Conservation (phyloP, 2,888 invertebrate species). For the Chloroclystis v-ata region DNA sequence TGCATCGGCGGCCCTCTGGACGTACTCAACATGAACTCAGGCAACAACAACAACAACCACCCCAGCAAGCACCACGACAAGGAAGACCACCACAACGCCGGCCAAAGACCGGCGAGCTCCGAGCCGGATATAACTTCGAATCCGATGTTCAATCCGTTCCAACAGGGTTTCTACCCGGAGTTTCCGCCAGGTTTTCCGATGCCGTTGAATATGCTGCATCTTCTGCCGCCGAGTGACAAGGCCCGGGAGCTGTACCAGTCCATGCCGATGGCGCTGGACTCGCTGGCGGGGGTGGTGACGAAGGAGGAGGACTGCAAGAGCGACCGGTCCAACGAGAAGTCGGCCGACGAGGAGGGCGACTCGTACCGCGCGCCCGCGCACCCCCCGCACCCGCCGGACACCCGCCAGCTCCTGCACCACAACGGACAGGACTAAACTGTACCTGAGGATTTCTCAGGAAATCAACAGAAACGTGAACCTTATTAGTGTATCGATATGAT, state of each 20-base stretch:
- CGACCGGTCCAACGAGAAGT: slow-evolving; percentile 80
- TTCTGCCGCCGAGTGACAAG: slow-evolving; percentile 88
- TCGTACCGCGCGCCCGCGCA: slow-evolving; percentile 72
- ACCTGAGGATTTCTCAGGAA: slow-evolving; percentile 29
- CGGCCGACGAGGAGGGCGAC: slow-evolving; percentile 78
- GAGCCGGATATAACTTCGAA: slow-evolving; percentile 82
- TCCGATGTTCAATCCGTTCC: slow-evolving; percentile 86
- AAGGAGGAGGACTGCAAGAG: slow-evolving; percentile 83
- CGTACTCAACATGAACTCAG: slow-evolving; percentile 80
- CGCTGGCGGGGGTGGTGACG: slow-evolving; percentile 64
- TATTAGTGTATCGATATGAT: slow-evolving; percentile 41
- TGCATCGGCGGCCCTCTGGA: slow-evolving; percentile 91
- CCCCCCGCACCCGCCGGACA: slow-evolving; percentile 79
- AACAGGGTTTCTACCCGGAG: slow-evolving; percentile 90
- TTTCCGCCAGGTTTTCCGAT: slow-evolving; percentile 89
- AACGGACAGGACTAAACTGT: slow-evolving; percentile 86
- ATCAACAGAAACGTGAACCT: slow-evolving; percentile 48
- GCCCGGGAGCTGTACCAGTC: slow-evolving; percentile 81
- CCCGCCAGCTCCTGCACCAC: slow-evolving; percentile 84
- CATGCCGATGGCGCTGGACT: slow-evolving; percentile 77
- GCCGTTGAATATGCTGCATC: slow-evolving; percentile 90
- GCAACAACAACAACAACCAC: slow-evolving; percentile 79
- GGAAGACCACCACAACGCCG: slow-evolving; percentile 60
- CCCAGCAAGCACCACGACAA: slow-evolving; percentile 76
- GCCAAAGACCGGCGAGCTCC: slow-evolving; percentile 81